Conservation (phyloP, 2,797 vertebrate genomes). For the Ciconia nigra region DNA sequence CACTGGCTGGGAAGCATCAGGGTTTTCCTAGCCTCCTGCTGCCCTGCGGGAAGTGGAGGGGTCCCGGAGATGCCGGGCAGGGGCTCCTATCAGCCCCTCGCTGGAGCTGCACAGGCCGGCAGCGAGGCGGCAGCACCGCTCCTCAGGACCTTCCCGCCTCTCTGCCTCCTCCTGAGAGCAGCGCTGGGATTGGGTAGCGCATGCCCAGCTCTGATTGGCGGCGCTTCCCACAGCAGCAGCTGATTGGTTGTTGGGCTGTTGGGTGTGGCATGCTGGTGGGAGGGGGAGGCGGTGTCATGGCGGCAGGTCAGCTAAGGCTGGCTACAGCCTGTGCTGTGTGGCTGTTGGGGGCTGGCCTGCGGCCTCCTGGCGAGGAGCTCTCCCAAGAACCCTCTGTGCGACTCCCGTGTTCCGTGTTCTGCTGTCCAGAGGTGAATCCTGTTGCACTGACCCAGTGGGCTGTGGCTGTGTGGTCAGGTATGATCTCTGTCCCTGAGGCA, state of each 20-base stretch:
- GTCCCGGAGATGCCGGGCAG: rapidly evolving
- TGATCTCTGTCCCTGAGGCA: neutral
- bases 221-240: rapidly evolving
- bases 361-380: too few species aligned
- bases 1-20: neutral
- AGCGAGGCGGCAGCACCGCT: rapidly evolving
- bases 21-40: too few species aligned
- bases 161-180: neutral
- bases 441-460: rapidly evolving
- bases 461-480: rapidly evolving
- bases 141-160: neutral
- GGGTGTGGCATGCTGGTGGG: rapidly evolving
- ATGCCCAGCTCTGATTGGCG: neutral
- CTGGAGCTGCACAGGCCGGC: too few species aligned
- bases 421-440: neutral
- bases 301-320: rapidly evolving
- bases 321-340: too few species aligned
- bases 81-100: rapidly evolving
- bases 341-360: rapidly evolving
- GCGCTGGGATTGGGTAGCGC: neutral
- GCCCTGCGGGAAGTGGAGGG: rapidly evolving
- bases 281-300: rapidly evolving
- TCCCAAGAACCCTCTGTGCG: neutral
- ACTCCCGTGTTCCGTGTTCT: neutral
- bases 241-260: neutral